Percentiles rank a stretch among this genome's conserved stretches.
Conservation (phyloP, 1,140 invertebrate genomes). For the Dryas iulia region DNA sequence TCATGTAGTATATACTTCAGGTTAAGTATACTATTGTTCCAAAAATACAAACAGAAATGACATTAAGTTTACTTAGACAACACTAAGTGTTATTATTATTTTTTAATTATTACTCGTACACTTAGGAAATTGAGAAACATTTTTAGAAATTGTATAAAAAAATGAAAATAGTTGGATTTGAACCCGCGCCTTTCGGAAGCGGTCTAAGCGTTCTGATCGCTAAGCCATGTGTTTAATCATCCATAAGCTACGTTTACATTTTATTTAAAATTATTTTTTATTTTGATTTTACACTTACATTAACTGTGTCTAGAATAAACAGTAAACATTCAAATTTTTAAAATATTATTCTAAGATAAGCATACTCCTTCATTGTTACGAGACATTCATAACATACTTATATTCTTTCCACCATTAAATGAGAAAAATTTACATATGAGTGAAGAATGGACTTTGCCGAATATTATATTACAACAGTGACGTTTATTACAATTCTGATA, state of each 20-base stretch:
- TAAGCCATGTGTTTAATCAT: too few relatives aligned
- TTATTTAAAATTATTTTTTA: too few relatives aligned
- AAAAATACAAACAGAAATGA: not conserved
- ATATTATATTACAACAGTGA: conserved; percentile 31
- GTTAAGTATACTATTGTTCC: not conserved
- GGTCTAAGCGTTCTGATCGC: too few relatives aligned
- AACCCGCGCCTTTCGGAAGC: too few relatives aligned
- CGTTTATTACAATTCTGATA: conserved; percentile 43
- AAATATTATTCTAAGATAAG: conserved; percentile 1
- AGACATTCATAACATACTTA: conserved; percentile 1
- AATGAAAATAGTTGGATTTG: too few relatives aligned
- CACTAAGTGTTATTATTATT: too few relatives aligned
- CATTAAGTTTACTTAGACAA: too few relatives aligned
- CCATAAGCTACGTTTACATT: too few relatives aligned
- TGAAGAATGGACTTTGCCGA: not conserved
- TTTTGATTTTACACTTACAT: too few relatives aligned
- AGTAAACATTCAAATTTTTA: not conserved
- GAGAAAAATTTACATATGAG: conserved; percentile 66
- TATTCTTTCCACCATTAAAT: conserved; percentile 39
- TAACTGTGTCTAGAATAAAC: not conserved
- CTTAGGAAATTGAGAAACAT: too few relatives aligned
- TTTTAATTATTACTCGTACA: too few relatives aligned
- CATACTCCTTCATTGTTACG: not conserved
- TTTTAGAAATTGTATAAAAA: too few relatives aligned
- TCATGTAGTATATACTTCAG: not conserved